Evolutionary conservation across 1,140 invertebrate genomes (phyloP), one percentile per base, ranked within the genome.

Genomic region (Nephila pilipes): DNA sequence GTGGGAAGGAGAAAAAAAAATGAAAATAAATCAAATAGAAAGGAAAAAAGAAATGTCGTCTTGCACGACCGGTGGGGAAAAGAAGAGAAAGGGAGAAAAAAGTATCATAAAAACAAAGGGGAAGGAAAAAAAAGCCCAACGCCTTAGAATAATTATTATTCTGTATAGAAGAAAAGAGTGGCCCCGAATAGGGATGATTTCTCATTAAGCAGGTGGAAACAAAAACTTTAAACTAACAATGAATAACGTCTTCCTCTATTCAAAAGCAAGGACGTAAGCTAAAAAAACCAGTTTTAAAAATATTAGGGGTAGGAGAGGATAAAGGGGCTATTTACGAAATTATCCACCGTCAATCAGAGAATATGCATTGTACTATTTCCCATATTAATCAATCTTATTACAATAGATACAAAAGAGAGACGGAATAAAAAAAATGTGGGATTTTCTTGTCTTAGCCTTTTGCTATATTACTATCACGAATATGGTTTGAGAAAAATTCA

Each of bases 161-260:
- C 89, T 80, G 79, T 36, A 38, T 55, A 65, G 89, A 63, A 83
- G 80, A 91, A 91, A 91, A 54, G 63, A 81, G 32, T 46, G 89
- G 79, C 57, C 75, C 63, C 58, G 79, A 36, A 36, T 65, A 58
- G 87, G 87, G 79, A 63, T 83, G 89, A 83, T 91, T 91, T 91
- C 79, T 92, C 88, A 92, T 92, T 85, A 92, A 69, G 80, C 81
- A 85, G 90, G 90, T 92, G 90, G 90, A 92, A 92, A 92, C 90
- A 92, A 92, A 92, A 92, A 60, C 80, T 57, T 85, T 65, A 92
- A 85, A 75, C 90, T 92, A 92, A 92, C 90, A 92, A 92, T 92
- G 90, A 85, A 75, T 75, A 36, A 10, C 58, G 81, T 32, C 81
- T 55, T 92, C 54, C 55, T 75, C 89, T 32, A 91, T 91, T 91